Conservation (phyloP, 2,113 vertebrate genomes). For the Eulemur rufifrons region DNA sequence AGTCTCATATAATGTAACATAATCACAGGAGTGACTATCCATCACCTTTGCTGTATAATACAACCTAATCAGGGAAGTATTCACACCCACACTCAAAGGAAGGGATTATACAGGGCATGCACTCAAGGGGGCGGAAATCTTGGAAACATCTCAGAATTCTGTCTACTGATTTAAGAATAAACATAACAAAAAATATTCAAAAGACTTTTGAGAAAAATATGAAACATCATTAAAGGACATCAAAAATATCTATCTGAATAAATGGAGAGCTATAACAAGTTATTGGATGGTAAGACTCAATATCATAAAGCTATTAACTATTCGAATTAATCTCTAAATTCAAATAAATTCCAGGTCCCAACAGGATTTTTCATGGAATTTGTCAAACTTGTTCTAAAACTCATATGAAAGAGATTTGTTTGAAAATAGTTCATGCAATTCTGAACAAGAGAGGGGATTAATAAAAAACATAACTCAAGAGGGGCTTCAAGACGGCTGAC, state of each 20-base stretch:
- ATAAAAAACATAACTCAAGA: too few species aligned
- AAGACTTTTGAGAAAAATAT: not conserved
- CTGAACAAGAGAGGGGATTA: not conserved
- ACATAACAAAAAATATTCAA: not conserved
- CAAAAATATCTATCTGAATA: not conserved
- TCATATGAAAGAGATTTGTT: not conserved
- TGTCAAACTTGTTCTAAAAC: not conserved
- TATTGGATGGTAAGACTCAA: not conserved
- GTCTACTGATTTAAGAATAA: not conserved
- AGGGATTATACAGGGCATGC: not conserved
- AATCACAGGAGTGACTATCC: not conserved
- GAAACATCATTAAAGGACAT: not conserved
- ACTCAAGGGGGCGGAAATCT: not conserved
- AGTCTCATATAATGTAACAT: not conserved
- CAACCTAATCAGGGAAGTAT: not conserved
- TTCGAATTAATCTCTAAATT: not conserved
- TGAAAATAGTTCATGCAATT: not conserved
- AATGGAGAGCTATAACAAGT: not conserved
- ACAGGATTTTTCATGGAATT: not conserved
- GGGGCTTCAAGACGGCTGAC: too few species aligned
- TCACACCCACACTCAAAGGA: not conserved
- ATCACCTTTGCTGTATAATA: not conserved
- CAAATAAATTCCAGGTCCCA: constrained; percentile 11
- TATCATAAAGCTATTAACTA: not conserved
- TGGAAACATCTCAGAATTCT: not conserved